Conservation (phyloP, 2,113 vertebrate species). For the Ctenomys sociabilis region DNA sequence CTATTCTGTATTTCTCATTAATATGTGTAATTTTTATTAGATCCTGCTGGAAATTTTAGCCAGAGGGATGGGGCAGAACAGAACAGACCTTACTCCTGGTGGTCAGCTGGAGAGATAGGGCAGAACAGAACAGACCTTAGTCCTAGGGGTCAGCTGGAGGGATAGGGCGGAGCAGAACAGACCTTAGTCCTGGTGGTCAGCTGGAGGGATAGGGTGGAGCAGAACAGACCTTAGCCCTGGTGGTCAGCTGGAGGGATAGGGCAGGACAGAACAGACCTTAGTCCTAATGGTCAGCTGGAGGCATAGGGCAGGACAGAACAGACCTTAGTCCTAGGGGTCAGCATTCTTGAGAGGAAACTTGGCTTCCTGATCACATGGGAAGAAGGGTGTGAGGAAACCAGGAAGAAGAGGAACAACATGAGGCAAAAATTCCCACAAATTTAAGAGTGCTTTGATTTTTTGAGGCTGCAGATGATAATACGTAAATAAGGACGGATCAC, state of each 20-base stretch:
- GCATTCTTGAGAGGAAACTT: neutral
- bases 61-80: neutral
- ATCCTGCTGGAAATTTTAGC: neutral
- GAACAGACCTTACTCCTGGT: neutral
- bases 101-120: neutral
- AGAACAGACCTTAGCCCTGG: neutral
- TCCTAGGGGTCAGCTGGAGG: neutral
- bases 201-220: neutral
- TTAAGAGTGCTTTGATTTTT: neutral
- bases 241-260: neutral
- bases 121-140: neutral
- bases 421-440: neutral
- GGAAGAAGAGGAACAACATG: neutral
- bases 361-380: neutral
- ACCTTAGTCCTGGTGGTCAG: neutral
- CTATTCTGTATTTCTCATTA: neutral
- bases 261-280: neutral
- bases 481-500: conserved; percentile 9
- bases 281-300: neutral
- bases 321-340: neutral
- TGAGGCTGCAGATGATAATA: neutral
- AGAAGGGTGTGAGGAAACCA: neutral
- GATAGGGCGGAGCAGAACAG: neutral
- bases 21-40: neutral
- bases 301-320: neutral